Evolutionary conservation across 2,797 vertebrate genomes (phyloP).

Genomic region (Adelosebastes latens): DNA sequence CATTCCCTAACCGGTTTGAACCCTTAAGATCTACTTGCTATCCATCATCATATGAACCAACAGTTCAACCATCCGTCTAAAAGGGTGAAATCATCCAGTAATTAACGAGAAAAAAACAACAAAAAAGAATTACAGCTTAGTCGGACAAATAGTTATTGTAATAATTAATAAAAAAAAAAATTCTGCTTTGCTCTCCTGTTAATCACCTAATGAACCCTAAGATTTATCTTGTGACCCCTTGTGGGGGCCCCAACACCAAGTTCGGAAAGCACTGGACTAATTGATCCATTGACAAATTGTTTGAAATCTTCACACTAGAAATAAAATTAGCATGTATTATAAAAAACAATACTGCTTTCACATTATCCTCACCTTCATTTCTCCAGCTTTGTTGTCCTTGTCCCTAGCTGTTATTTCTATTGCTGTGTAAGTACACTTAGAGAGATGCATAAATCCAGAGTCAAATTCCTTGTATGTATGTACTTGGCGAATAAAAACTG

Average conservation of each 20-base stretch:
- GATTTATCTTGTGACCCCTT: neutral
- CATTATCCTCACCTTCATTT: neutral
- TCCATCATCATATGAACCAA: neutral
- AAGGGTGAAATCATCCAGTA: neutral
- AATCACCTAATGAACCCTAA: neutral
- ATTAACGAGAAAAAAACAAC: neutral
- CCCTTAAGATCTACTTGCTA: too few relatives aligned
- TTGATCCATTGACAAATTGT: neutral
- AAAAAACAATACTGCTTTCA: neutral
- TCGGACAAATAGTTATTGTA: too few relatives aligned
- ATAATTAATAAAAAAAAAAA: neutral
- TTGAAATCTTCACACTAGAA: neutral
- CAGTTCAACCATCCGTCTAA: neutral
- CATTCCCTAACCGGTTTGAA: neutral
- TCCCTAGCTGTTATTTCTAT: too few relatives aligned
- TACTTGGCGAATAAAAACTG: too few relatives aligned
- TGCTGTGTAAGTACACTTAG: too few relatives aligned
- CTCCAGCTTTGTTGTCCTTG: too few relatives aligned
- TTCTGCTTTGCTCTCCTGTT: neutral
- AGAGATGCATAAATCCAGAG: too few relatives aligned
- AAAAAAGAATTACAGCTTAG: neutral
- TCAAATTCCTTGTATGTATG: too few relatives aligned
- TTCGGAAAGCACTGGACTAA: neutral
- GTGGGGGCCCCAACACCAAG: neutral
- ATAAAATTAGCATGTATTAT: neutral